phyloP scores from a whole-genome alignment of 53 echinoderm and acorn worm genomes.

The Glandiceps talaboti region DNA sequence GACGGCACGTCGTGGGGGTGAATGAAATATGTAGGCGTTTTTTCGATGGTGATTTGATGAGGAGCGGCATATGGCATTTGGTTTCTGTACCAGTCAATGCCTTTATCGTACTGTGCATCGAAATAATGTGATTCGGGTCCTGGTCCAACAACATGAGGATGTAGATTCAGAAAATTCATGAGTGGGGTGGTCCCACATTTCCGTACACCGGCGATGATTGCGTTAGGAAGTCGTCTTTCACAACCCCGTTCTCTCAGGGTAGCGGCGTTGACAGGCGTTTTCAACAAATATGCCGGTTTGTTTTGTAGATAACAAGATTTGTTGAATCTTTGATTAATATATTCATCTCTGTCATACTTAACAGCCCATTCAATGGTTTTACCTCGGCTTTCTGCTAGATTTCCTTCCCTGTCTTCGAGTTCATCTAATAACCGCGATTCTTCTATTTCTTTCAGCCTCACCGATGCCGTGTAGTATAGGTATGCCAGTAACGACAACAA shows the following conservation, averaged over 20 bases:
- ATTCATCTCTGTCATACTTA: neutral
- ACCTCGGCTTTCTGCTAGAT: neutral
- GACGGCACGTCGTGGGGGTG: slow-evolving; percentile 24
- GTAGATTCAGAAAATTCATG: slow-evolving; percentile 67
- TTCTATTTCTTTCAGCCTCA: neutral
- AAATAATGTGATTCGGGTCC: slow-evolving; percentile 54
- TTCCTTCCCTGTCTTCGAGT: neutral
- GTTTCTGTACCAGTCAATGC: slow-evolving; percentile 34
- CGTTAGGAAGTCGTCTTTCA: slow-evolving; percentile 40
- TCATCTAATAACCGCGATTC: neutral
- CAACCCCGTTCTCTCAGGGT: slow-evolving; percentile 29
- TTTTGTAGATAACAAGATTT: slow-evolving; percentile 13
- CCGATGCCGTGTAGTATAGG: neutral
- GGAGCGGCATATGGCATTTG: slow-evolving; percentile 60
- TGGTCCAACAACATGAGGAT: slow-evolving; percentile 64
- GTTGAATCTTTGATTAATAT: neutral
- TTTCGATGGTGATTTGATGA: slow-evolving; percentile 60
- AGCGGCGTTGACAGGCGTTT: slow-evolving; percentile 5
- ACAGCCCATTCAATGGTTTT: neutral
- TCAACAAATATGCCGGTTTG: neutral
- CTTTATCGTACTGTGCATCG: slow-evolving; percentile 24
- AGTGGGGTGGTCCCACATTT: slow-evolving; percentile 80
- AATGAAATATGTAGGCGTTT: slow-evolving; percentile 61
- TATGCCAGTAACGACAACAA: neutral
- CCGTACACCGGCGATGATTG: slow-evolving; percentile 66